A percentile compares a stretch with the other conserved stretches of the same genome.
Evolutionary conservation across 2,797 vertebrate genomes (phyloP).

Genomic region (Brachyrhaphis roseni): DNA sequence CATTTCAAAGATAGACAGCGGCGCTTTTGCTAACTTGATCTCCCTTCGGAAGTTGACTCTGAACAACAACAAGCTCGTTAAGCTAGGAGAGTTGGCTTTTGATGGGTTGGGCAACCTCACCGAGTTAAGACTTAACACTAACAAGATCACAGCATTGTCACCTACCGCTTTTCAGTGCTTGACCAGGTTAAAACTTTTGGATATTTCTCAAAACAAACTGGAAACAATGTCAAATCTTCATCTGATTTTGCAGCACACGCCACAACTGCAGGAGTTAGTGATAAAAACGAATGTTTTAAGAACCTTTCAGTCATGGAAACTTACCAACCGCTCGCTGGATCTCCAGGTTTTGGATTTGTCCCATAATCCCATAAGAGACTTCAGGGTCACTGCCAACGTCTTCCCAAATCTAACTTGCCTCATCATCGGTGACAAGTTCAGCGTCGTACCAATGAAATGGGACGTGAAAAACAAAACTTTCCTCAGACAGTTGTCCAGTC

Average conservation of each 20-base stretch:
- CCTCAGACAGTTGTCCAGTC: constrained; percentile 59
- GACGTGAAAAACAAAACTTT: constrained; percentile 55
- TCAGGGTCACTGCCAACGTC: constrained; percentile 59
- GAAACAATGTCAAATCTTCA: constrained; percentile 20
- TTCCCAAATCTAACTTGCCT: constrained; percentile 67
- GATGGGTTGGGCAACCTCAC: constrained; percentile 66
- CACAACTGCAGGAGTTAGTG: constrained; percentile 43
- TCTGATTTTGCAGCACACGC: constrained; percentile 56
- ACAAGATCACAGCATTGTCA: constrained; percentile 50
- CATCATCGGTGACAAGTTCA: constrained; percentile 28
- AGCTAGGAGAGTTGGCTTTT: constrained; percentile 60
- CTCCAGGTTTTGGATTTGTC: constrained; percentile 64
- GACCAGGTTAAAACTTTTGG: constrained; percentile 56
- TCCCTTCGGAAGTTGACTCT: constrained; percentile 68
- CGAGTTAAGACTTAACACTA: constrained; percentile 53
- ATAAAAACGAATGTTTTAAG: constrained; percentile 47
- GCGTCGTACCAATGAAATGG: constrained; percentile 40
- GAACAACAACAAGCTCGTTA: constrained; percentile 57
- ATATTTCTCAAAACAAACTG: constrained; percentile 70
- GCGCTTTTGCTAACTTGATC: constrained; percentile 56
- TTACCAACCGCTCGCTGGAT: constrained; percentile 63
- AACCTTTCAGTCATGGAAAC: constrained; percentile 60
- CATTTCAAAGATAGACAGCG: constrained; percentile 46
- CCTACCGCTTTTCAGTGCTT: constrained; percentile 58
- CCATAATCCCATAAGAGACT: constrained; percentile 60